These are phyloP conservation scores for Euplagia quadripunctaria DNA, from an alignment of 2,888 invertebrate genomes.

Conservation along the genomic window DNA sequence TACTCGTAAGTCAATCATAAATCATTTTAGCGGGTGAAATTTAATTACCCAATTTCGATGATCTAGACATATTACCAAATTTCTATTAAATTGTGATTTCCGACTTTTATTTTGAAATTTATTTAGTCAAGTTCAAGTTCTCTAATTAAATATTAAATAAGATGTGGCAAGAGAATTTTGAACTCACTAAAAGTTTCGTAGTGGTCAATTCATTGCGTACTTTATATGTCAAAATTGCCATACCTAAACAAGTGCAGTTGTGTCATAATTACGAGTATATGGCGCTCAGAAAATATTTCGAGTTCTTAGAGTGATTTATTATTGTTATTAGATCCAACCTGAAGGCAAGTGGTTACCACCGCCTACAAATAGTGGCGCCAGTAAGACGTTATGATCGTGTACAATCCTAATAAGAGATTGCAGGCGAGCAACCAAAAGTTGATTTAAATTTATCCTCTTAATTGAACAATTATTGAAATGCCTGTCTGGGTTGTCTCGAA, in stretches of 20 bases:
- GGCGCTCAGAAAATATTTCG: not conserved
- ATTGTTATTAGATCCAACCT: not conserved
- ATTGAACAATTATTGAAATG: too few relatives aligned
- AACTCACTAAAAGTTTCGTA: not conserved
- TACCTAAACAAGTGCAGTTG: not conserved
- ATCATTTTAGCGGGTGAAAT: not conserved
- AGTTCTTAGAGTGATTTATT: not conserved
- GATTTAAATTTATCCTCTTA: too few relatives aligned
- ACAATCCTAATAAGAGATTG: too few relatives aligned
- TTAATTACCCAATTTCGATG: not conserved
- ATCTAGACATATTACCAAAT: not conserved
- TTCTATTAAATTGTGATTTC: not conserved
- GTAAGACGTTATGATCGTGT: too few relatives aligned
- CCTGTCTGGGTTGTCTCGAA: too few relatives aligned
- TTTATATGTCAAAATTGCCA: not conserved
- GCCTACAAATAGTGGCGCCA: not conserved
- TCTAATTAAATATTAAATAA: not conserved
- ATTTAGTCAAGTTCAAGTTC: too few relatives aligned
- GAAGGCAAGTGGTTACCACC: not conserved
- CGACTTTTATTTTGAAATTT: not conserved
- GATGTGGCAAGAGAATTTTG: not conserved
- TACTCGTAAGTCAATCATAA: not conserved
- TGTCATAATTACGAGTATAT: not conserved
- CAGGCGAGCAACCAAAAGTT: too few relatives aligned
- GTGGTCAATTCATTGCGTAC: not conserved